These are phyloP conservation scores for Eledone cirrhosa DNA, from an alignment of 2,888 invertebrate species.

Conservation along the genomic window DNA sequence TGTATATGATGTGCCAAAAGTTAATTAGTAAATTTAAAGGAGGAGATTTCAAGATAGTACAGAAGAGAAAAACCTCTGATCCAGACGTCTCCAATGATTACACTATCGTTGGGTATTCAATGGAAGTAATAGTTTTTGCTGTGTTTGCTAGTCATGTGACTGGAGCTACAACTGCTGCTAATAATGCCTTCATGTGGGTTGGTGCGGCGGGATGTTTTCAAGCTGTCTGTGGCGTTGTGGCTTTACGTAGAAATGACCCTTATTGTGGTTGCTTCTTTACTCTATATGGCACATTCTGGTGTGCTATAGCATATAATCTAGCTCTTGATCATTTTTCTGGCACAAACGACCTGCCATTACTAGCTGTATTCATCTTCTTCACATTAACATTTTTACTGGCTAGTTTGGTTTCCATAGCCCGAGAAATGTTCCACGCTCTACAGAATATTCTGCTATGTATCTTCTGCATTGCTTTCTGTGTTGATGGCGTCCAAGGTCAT, in stretches of 20 bases:
- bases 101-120: slow-evolving; percentile 41
- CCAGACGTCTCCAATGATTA: slow-evolving; percentile 38
- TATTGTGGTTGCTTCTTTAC: slow-evolving; percentile 40
- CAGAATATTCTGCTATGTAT: slow-evolving; percentile 39
- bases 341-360: slow-evolving; percentile 29
- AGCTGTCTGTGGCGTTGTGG: slow-evolving; percentile 38
- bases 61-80: not conserved
- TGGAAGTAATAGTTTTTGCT: slow-evolving; percentile 44
- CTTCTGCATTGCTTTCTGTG: slow-evolving; percentile 39
- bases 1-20: slow-evolving; percentile 35
- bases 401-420: slow-evolving; percentile 37
- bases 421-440: slow-evolving; percentile 42
- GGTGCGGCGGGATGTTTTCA: slow-evolving; percentile 42
- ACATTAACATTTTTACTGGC: slow-evolving; percentile 39
- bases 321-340: slow-evolving; percentile 35
- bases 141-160: slow-evolving; percentile 44
- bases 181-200: slow-evolving; percentile 43
- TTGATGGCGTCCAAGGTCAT: slow-evolving; percentile 36
- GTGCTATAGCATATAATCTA: slow-evolving; percentile 40
- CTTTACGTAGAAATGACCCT: slow-evolving; percentile 39
- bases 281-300: slow-evolving; percentile 45
- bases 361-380: slow-evolving; percentile 42
- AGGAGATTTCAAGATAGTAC: not conserved
- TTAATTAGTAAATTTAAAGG: not conserved
- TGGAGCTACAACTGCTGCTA: slow-evolving; percentile 34